Evolutionary conservation across 2,113 vertebrate species (phyloP).

Genomic region (Leucoraja erinaceus): DNA sequence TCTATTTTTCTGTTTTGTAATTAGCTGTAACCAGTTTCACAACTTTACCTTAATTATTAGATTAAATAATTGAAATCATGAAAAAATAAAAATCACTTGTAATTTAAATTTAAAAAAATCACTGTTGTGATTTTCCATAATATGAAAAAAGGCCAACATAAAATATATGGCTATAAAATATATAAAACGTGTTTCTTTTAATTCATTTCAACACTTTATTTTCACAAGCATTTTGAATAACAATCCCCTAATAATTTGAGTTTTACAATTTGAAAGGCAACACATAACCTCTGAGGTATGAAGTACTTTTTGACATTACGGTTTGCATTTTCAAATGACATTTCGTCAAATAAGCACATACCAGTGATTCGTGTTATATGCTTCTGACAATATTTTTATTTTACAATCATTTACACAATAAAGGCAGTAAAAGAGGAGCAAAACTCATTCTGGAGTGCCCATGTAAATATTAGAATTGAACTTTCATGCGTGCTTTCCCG

Average conservation of each 20-base stretch:
- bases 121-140: background rate
- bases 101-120: background rate
- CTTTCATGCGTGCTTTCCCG: constrained; percentile 7
- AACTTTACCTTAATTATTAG: background rate
- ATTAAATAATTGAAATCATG: too few relatives aligned
- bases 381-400: background rate
- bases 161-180: background rate
- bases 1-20: background rate
- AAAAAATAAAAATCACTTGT: background rate
- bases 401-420: background rate
- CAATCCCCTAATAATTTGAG: constrained; percentile 16
- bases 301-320: constrained; percentile 31
- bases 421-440: background rate
- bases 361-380: constrained; percentile 5
- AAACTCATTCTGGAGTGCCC: background rate
- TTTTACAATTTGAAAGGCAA: constrained; percentile 37
- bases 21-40: background rate
- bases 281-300: constrained; percentile 3
- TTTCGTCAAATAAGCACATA: constrained; percentile 6
- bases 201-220: constrained; percentile 34
- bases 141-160: background rate
- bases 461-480: constrained; percentile 24
- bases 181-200: background rate
- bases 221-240: constrained; percentile 33
- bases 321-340: background rate